These are phyloP conservation scores for Pelodiscus sinensis DNA, from an alignment of 2,113 vertebrate species.

Conservation along the genomic window DNA sequence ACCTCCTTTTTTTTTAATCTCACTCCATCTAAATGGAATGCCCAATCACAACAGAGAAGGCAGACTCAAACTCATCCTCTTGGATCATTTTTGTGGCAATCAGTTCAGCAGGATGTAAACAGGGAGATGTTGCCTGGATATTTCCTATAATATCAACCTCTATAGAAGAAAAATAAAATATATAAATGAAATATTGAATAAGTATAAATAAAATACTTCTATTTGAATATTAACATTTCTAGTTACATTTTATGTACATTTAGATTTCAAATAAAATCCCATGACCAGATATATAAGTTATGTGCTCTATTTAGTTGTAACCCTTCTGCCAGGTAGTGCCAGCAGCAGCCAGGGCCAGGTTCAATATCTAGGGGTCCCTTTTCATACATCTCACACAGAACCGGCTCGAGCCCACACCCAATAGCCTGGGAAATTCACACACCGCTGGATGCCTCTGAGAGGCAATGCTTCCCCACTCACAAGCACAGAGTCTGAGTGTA, in stretches of 20 bases:
- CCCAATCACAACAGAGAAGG: constrained; percentile 92
- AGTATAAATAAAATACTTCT: background rate
- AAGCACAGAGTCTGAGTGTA: no score
- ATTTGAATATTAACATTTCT: background rate
- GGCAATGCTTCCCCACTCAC: no score
- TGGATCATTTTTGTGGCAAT: constrained; percentile 86
- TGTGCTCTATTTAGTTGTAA: no score
- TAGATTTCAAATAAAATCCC: background rate
- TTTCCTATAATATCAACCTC: constrained; percentile 91
- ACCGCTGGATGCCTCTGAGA: no score
- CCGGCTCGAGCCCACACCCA: no score
- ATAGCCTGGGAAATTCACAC: no score
- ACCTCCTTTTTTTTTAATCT: constrained; percentile 89
- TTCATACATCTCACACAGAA: no score
- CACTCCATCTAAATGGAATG: constrained; percentile 94
- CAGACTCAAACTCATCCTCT: constrained; percentile 86
- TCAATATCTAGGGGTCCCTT: no score
- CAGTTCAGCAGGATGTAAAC: constrained; percentile 91
- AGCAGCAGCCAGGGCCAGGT: no score
- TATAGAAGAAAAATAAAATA: constrained; percentile 64
- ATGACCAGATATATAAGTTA: background rate
- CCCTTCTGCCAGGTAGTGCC: no score
- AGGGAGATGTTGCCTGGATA: constrained; percentile 96
- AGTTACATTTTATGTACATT: background rate
- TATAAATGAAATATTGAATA: background rate